Base-by-base conservation (phyloP, 2,797 vertebrate species). In the Eleutherodactylus coqui region DNA sequence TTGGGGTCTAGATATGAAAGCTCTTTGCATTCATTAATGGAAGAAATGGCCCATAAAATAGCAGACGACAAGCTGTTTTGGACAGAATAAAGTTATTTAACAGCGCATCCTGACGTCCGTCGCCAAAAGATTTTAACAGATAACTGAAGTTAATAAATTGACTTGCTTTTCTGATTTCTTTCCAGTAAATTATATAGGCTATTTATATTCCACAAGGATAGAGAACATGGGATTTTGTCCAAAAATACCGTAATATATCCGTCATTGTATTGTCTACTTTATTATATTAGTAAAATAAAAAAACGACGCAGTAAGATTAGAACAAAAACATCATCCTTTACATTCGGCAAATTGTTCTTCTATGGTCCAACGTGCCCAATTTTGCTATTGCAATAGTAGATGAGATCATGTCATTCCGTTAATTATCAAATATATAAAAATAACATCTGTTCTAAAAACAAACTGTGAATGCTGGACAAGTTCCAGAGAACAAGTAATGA, bases 401-500 rank as follows among this genome's bases (percentile, higher is more conserved):
- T 55, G 24, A 38, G 47, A 55, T 72, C 19, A 55, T 58, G 51
- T 73, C 81, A 83, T 73, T 75, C 51, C 0, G 27, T 83, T 73
- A 83, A 83, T 73, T 83, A 75, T 83, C 81, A 73, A 83, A 73
- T 83, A 73, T 83, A 83, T 83, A 83, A 75, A 83, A 83, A 83
- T 83, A 83, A 83, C 81, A 83, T 83, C 81, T 83, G 81, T 58
- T 83, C 81, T 75, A 83, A 83, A 82, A 82, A 73, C 80, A 82
- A 83, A 60, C 69, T 58, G 69, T 27, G 38, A 83, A 24, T 16
- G n/a, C 69, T 83, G 81, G 69, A 83, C 69, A 58, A 32, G 49
- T 29, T 83, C 80, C 80, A 82, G 80, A 55, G 64, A 82, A 45
- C 64, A 60, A 73, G 49, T 77, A 79, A 79, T 85, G 55, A 36